A percentile compares a stretch with the other conserved stretches of the same genome.
These are phyloP conservation scores for Andrena bucephala DNA, from an alignment of 2,888 invertebrate genomes.

Conservation along the genomic window DNA sequence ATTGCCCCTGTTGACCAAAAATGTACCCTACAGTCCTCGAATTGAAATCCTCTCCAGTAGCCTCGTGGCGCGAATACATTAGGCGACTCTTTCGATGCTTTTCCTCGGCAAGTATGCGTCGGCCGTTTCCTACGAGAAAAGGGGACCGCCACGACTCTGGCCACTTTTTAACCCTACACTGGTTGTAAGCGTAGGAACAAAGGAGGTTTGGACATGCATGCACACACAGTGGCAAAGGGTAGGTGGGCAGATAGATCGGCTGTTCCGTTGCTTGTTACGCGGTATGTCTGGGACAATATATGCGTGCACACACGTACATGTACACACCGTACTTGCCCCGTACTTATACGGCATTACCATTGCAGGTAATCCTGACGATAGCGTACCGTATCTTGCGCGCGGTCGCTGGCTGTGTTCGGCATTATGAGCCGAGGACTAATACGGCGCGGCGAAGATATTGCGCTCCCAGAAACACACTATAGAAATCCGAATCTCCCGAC, in stretches of 20 bases:
- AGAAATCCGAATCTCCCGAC: conserved; percentile 43
- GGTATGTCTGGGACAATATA: conserved; percentile 46
- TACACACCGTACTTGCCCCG: conserved; percentile 22
- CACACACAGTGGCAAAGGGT: conserved; percentile 45
- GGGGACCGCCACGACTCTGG: conserved; percentile 42
- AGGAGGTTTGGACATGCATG: conserved; percentile 68
- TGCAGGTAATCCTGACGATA: conserved; percentile 65
- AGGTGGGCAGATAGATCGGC: conserved; percentile 52
- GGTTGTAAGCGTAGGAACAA: conserved; percentile 72
- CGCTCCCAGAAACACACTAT: conserved; percentile 22
- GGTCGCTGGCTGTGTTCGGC: conserved; percentile 42
- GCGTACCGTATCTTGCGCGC: conserved; percentile 52
- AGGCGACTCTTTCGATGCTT: conserved; percentile 13
- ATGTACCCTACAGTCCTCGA: not conserved
- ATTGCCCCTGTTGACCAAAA: not conserved
- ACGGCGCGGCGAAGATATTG: conserved; percentile 58
- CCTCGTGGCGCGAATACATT: not conserved
- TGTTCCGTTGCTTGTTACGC: conserved; percentile 65
- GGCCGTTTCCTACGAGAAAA: conserved; percentile 37
- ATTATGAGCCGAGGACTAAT: conserved; percentile 65
- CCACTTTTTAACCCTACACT: conserved; percentile 57
- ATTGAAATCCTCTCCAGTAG: not conserved
- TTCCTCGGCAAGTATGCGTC: conserved; percentile 19
- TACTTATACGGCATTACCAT: conserved; percentile 64
- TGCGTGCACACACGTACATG: conserved; percentile 41